Conservation (phyloP, 1,140 invertebrate genomes). For the Magallana gigas region DNA sequence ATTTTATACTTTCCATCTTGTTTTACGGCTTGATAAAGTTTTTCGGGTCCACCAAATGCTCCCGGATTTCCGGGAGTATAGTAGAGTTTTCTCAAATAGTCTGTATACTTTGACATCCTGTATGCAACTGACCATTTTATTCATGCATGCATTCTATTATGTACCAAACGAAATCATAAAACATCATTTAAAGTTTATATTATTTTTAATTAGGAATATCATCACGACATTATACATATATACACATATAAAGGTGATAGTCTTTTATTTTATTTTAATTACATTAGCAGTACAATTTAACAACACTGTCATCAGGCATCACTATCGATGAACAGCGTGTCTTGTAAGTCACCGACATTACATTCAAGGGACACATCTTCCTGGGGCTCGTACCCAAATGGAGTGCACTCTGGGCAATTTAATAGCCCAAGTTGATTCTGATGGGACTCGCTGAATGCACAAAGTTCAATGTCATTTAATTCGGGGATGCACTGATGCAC, state of each 20-base stretch:
- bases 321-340: constrained; percentile 19
- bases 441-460: constrained; percentile 44
- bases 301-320: too few relatives aligned
- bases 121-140: not conserved
- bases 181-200: too few relatives aligned
- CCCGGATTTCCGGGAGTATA: constrained; percentile 37
- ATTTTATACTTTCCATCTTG: constrained; percentile 44
- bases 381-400: constrained; percentile 33
- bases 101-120: constrained; percentile 39
- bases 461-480: constrained; percentile 43
- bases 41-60: constrained; percentile 43
- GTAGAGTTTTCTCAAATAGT: constrained; percentile 44
- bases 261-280: not conserved
- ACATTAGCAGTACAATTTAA: not conserved
- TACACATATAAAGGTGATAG: not conserved
- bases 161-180: too few relatives aligned
- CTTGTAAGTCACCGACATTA: constrained; percentile 47
- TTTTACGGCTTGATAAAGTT: constrained; percentile 45
- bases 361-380: constrained; percentile 43
- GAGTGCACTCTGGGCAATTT: constrained; percentile 40
- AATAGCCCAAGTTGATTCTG: constrained; percentile 38
- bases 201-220: not conserved
- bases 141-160: too few relatives aligned
- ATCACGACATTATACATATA: not conserved
- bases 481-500: constrained; percentile 24